Evolutionary conservation across 1,140 invertebrate genomes (phyloP).

Genomic region (Bombus terrestris): DNA sequence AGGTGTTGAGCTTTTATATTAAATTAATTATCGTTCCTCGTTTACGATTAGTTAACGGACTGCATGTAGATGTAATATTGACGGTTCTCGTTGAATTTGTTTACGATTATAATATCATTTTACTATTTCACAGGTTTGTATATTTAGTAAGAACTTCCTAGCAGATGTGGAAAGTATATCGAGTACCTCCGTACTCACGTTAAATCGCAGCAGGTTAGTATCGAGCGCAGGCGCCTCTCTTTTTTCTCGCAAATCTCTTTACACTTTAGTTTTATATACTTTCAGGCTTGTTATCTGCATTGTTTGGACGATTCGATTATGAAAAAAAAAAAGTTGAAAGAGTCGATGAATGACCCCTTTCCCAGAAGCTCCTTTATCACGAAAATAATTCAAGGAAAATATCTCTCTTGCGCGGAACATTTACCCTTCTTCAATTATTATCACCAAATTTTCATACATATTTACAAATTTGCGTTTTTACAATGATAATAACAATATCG

Average conservation of each 20-base stretch:
- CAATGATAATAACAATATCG: background rate
- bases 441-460: background rate
- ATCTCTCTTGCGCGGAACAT: background rate
- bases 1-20: too few relatives aligned
- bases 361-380: too few relatives aligned
- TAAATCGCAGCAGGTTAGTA: slow-evolving; percentile 9
- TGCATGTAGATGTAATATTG: background rate
- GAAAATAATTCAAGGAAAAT: background rate
- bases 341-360: background rate
- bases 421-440: background rate
- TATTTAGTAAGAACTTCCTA: background rate
- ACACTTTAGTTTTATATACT: background rate
- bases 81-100: background rate
- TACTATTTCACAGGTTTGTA: background rate
- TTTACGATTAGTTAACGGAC: background rate
- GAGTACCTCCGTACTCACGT: too few relatives aligned
- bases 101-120: background rate
- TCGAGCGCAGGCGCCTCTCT: background rate
- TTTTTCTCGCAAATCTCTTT: background rate
- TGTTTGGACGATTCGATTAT: background rate
- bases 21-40: background rate
- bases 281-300: background rate
- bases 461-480: background rate
- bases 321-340: too few relatives aligned
- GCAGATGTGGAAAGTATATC: background rate